These are phyloP conservation scores for Falco punctatus DNA, from an alignment of 2,113 vertebrate genomes.

Conservation along the genomic window DNA sequence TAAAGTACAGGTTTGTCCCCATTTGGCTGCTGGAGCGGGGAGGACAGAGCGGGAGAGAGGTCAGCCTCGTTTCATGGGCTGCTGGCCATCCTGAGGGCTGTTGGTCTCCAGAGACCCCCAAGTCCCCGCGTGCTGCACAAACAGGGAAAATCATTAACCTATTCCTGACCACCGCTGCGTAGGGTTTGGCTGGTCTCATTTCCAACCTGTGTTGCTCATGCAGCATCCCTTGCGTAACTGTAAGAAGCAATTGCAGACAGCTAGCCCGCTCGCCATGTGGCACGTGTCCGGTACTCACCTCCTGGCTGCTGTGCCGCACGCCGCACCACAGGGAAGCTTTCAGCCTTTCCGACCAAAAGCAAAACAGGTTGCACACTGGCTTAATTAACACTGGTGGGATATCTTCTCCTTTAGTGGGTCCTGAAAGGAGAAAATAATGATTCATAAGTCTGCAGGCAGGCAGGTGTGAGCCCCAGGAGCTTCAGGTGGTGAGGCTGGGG, in stretches of 20 bases:
- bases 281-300: conserved; percentile 52
- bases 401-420: conserved; percentile 69
- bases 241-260: fast-evolving
- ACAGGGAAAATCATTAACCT: neutral
- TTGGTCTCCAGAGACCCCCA: fast-evolving
- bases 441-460: fast-evolving
- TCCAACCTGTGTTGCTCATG: fast-evolving
- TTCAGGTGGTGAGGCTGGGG: fast-evolving
- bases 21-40: fast-evolving
- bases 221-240: neutral
- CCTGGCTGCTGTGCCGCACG: conserved; percentile 56
- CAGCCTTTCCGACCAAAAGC: conserved; percentile 81
- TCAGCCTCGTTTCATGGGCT: neutral
- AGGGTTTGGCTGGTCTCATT: neutral
- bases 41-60: neutral
- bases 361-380: conserved; percentile 79
- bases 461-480: neutral
- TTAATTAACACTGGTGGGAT: conserved; percentile 79
- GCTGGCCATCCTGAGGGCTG: fast-evolving
- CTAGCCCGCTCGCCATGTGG: neutral
- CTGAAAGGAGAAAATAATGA: conserved; percentile 47
- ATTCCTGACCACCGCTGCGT: fast-evolving
- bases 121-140: fast-evolving
- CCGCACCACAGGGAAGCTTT: conserved; percentile 78
- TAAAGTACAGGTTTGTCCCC: neutral